Base-by-base conservation (phyloP, 2,113 vertebrate species). In the Junco hyemalis region DNA sequence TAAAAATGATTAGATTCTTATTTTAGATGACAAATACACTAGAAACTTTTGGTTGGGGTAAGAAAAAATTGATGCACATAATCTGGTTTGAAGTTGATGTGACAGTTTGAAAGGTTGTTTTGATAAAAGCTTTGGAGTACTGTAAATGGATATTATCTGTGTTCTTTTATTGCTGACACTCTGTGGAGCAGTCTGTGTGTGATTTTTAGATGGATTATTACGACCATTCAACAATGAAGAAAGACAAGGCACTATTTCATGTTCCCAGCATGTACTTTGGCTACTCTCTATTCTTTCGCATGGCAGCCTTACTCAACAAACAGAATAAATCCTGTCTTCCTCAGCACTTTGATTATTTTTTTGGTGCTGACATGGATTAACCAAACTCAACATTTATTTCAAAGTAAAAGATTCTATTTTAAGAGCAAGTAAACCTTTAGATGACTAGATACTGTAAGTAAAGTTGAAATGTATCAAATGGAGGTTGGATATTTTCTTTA, bases 141-240 rank as follows among this genome's bases (percentile, higher is more conserved):
- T 88, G 47, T 77, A 86, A 93, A 81, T 92, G 45, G 86, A 69
- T 88, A 47, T 96, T 92, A 90, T 94, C 80, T 95, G 44, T 79
- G 61, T 83, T 95, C 54, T 92, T 93, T 93, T 81, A 86, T 71
- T 95, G 72, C 90, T 88, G 81, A 83, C 90, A 68, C 17, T 73
- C 40, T 51, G 36, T 87, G 70, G 77, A 73, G 83, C 53, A 51
- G 79, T 76, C 53, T 95, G 12, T 79, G 15, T 92, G 83, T 87
- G 77, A 73, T 96, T 93, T 93, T 95, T 92, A 92, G 88, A 51
- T 48, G 53, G 79, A 92, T 88, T 91, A 81, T 89, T 91, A 54
- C 80, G 80, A 81, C 72, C 82, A 60, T 90, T 72, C 33, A 77
- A 74, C 78, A 94, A 51, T 70, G 70, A 87, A 88, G 86, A 79